Evolutionary conservation across 2,888 invertebrate genomes (phyloP), one percentile per base, ranked within the genome.

Genomic region (Mythimna vitellina): DNA sequence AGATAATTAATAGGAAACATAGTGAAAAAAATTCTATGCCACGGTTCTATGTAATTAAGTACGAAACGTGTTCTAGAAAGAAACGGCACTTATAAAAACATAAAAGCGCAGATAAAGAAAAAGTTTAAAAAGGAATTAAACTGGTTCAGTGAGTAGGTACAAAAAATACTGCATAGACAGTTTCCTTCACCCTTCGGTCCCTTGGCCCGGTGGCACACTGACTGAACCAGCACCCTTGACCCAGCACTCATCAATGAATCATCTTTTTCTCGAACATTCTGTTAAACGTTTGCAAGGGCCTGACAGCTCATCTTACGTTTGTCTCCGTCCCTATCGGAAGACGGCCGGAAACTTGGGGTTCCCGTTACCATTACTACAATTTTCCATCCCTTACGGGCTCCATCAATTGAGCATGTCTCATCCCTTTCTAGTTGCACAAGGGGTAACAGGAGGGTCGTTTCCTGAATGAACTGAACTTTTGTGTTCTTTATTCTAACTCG

Each of bases 151-250:
- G 68, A 79, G 56, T n/a, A n/a, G n/a, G n/a, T 76, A 81, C 72
- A 83, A 85, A 78, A 76, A 85, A 53, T 65, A 70, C 70, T 73
- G 61, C 71, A 60, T 65, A 77, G 73, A 80, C 73, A 79, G 83
- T 84, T 86, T 85, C 73, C 86, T 79, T 87, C 87, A 85, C 88
- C 89, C 89, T 87, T 88, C 85, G 67, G 78, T 73, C 76, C 73
- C 73, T 76, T 92, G 92, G 87, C 93, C 95, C 90, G 90, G 90
- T 95, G 92, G 91, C 95, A 91, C 90, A 95, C 83, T 94, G 84
- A 83, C 87, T 65, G 38, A 58, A 70, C 91, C 91, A 91, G n/a
- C 29, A 57, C 74, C 42, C n/a, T 38, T 75, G 91, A 90, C 79
- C 89, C 79, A 70, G 63, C 62, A 77, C 65, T 63, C 81, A 80